Evolutionary conservation across 2,113 vertebrate species (phyloP).

Genomic region (Thermophis baileyi): DNA sequence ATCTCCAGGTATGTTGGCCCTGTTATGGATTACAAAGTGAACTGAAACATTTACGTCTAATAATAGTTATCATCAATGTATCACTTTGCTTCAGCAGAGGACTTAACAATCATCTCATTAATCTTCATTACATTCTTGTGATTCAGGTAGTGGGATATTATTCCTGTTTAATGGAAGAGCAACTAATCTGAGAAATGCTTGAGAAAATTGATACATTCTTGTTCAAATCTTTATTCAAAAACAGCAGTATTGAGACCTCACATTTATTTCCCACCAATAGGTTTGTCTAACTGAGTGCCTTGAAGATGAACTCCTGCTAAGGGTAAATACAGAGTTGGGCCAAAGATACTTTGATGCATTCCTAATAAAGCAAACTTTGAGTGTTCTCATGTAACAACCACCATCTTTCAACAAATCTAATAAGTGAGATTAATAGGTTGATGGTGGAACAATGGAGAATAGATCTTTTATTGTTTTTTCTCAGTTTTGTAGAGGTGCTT

Average conservation of each 20-base stretch:
- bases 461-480: background rate
- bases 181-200: background rate
- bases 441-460: background rate
- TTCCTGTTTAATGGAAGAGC: conserved; percentile 1
- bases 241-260: background rate
- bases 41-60: conserved; percentile 18
- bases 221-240: background rate
- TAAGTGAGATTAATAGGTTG: background rate
- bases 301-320: background rate
- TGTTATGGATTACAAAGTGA: background rate
- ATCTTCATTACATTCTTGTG: conserved; percentile 25
- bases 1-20: conserved; percentile 39
- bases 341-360: background rate
- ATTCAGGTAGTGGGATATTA: conserved; percentile 5
- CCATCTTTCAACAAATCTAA: background rate
- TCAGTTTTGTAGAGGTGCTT: background rate
- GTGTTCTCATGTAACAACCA: background rate
- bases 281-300: background rate
- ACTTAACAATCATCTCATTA: conserved; percentile 31
- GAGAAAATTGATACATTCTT: background rate
- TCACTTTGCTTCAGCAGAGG: conserved; percentile 18
- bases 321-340: background rate
- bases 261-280: background rate
- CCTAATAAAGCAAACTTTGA: background rate
- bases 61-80: conserved; percentile 31